Percentiles rank a stretch among this genome's conserved stretches.
These are phyloP conservation scores for Cichladusa arquata DNA, from an alignment of 2,113 vertebrate genomes.

Conservation along the genomic window DNA sequence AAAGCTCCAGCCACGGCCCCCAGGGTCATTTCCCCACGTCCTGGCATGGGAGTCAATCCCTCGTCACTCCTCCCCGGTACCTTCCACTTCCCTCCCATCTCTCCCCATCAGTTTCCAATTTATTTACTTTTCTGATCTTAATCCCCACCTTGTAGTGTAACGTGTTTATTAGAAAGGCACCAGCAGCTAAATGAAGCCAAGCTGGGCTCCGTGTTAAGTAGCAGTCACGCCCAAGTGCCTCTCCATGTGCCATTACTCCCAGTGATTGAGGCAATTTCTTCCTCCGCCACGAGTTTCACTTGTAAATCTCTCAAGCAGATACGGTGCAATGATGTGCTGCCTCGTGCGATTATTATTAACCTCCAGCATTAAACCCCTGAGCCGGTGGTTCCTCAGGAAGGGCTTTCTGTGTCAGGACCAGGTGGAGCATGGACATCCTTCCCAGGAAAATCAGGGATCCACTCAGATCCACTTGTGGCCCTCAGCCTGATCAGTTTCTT, in stretches of 20 bases:
- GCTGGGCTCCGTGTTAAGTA: slow-evolving; percentile 68
- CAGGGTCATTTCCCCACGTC: not conserved
- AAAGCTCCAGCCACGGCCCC: not conserved
- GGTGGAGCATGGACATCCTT: not conserved
- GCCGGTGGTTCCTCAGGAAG: not conserved
- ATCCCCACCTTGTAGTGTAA: slow-evolving; percentile 67
- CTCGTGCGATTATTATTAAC: slow-evolving; percentile 67
- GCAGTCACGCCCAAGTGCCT: slow-evolving; percentile 77
- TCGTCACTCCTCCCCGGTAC: accelerated
- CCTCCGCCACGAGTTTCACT: slow-evolving; percentile 69
- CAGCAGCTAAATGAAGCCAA: slow-evolving; percentile 41
- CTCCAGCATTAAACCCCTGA: not conserved
- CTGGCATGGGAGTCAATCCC: not conserved
- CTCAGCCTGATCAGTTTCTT: accelerated
- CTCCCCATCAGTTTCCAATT: slow-evolving; percentile 45
- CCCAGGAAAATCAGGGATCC: not conserved
- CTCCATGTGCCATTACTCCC: slow-evolving; percentile 77
- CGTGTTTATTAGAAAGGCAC: slow-evolving; percentile 70
- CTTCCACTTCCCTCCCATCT: slow-evolving; percentile 16
- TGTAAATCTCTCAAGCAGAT: slow-evolving; percentile 78
- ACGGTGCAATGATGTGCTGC: slow-evolving; percentile 66
- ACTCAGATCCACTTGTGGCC: not conserved
- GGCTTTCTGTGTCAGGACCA: not conserved
- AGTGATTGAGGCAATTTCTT: slow-evolving; percentile 79
- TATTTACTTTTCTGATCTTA: slow-evolving; percentile 37